Evolutionary conservation across 2,113 vertebrate genomes (phyloP).

Genomic region (Sinocyclocheilus rhinocerous): DNA sequence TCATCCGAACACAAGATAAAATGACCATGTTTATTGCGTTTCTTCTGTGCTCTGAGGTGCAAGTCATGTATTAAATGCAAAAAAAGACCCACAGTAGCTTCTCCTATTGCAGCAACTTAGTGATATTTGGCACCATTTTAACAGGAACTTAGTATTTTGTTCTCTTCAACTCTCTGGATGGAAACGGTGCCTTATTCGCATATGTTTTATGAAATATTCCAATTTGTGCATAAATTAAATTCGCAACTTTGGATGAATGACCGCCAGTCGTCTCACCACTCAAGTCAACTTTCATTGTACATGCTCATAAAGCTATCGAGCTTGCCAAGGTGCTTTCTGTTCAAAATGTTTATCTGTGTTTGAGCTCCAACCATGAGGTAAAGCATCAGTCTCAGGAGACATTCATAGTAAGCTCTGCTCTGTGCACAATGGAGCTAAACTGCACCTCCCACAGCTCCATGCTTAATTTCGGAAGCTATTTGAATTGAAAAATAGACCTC

Average conservation of each 20-base stretch:
- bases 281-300: neutral
- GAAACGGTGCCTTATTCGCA: too few species aligned
- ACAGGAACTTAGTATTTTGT: neutral
- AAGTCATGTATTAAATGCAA: neutral
- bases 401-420: constrained; percentile 56
- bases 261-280: neutral
- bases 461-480: constrained; percentile 69
- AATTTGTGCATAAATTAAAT: neutral
- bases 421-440: constrained; percentile 57
- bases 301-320: neutral
- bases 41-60: neutral
- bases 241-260: neutral
- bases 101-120: neutral
- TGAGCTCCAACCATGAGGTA: constrained; percentile 4
- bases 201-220: too few species aligned
- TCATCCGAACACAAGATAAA: neutral
- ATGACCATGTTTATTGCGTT: neutral
- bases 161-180: neutral
- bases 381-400: constrained; percentile 45
- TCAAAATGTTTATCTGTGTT: constrained; percentile 7
- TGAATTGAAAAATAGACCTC: constrained; percentile 65
- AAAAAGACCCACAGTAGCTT: neutral
- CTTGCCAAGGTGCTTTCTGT: neutral
- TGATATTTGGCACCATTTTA: neutral
- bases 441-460: constrained; percentile 61